Evolutionary conservation across 1,140 invertebrate species (phyloP).

Genomic region (Bombus consobrinus): DNA sequence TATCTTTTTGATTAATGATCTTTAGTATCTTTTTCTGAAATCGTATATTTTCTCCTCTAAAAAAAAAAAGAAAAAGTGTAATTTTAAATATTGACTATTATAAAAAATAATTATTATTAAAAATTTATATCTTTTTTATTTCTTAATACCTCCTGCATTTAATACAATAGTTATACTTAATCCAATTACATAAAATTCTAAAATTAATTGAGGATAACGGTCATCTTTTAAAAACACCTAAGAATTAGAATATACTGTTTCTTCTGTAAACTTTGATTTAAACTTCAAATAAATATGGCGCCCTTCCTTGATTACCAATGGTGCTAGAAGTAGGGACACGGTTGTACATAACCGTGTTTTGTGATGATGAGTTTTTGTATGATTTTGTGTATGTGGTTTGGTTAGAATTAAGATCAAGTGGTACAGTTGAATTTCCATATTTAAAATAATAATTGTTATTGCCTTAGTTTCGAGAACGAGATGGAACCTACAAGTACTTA

Average conservation of each 20-base stretch:
- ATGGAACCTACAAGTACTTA: constrained; percentile 2
- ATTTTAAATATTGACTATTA: background rate
- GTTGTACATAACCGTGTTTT: background rate
- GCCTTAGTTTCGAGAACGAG: background rate
- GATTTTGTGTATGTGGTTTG: background rate
- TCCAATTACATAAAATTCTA: no score
- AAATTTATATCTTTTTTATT: background rate
- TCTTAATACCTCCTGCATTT: no score
- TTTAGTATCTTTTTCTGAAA: background rate
- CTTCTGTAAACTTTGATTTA: background rate
- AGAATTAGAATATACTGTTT: no score
- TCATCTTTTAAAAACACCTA: no score
- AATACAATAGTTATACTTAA: no score
- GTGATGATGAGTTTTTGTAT: no score
- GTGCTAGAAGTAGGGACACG: no score
- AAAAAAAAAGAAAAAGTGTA: background rate
- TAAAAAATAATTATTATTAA: background rate
- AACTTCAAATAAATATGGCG: background rate
- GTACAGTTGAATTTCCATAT: background rate
- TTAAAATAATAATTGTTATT: background rate
- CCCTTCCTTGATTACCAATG: no score
- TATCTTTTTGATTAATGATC: background rate
- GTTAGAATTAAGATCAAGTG: background rate
- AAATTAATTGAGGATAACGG: no score
- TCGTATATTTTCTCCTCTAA: background rate